phyloP scores from a whole-genome alignment of 2,797 vertebrate species.

The Salarias fasciatus region DNA sequence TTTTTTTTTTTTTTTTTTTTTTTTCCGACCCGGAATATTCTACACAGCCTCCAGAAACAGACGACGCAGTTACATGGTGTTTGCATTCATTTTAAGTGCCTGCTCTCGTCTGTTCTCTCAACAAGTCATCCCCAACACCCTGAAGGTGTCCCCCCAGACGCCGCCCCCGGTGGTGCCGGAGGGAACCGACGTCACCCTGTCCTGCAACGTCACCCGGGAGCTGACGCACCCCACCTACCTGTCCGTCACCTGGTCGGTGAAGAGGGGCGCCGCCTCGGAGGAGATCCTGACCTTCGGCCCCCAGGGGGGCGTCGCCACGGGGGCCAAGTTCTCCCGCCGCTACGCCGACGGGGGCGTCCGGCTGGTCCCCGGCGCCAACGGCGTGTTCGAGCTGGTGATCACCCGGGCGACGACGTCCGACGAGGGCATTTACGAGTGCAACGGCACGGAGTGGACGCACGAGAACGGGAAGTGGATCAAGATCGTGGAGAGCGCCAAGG shows the following conservation, averaged over 20 bases:
- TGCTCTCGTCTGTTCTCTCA: too few species aligned
- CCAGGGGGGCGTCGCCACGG: constrained; percentile 81
- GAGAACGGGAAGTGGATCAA: constrained; percentile 86
- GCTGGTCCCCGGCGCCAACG: constrained; percentile 82
- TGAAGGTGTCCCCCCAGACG: constrained; percentile 74
- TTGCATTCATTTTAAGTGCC: too few species aligned
- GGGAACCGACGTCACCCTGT: constrained; percentile 87
- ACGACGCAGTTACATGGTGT: too few species aligned
- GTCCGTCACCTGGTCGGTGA: constrained; percentile 89
- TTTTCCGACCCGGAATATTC: too few species aligned
- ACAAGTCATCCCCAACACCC: constrained; percentile 90
- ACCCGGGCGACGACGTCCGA: constrained; percentile 77
- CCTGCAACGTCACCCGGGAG: constrained; percentile 81
- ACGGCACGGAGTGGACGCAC: constrained; percentile 89
- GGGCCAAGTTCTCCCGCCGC: constrained; percentile 78
- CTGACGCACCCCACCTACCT: constrained; percentile 88
- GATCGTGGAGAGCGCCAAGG: constrained; percentile 87
- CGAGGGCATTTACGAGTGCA: constrained; percentile 87
- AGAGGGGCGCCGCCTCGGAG: constrained; percentile 60
- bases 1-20: background rate
- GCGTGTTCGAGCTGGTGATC: constrained; percentile 84
- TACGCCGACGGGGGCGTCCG: constrained; percentile 85
- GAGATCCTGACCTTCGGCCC: constrained; percentile 88
- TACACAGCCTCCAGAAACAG: too few species aligned
- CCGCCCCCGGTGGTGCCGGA: constrained; percentile 71